A percentile compares a stretch with the other conserved stretches of the same genome.
phyloP scores from a whole-genome alignment of 2,888 invertebrate genomes.

The Aleiodes alternator region DNA sequence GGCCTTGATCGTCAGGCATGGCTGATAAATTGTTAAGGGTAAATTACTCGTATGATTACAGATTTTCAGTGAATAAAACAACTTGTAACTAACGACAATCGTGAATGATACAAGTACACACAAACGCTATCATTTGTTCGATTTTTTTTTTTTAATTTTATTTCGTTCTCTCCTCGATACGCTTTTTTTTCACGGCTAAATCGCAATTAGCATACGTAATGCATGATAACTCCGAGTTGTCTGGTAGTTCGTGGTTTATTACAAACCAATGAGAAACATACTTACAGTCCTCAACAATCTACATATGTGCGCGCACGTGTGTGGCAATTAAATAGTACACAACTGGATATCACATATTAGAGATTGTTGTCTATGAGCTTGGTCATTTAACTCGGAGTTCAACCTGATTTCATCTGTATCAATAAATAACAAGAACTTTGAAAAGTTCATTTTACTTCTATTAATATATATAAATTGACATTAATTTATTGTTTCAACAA shows the following conservation, averaged over 20 bases:
- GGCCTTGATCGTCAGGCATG: constrained; percentile 33
- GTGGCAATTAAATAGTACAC: constrained; percentile 9
- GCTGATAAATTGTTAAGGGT: constrained; percentile 20
- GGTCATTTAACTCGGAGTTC: background rate
- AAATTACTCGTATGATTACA: background rate
- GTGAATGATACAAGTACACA: constrained; percentile 31
- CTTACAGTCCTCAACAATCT: background rate
- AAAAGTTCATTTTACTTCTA: constrained; percentile 3
- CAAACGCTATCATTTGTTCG: no score
- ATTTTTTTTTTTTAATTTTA: background rate
- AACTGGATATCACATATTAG: constrained; percentile 27
- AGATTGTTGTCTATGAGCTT: constrained; percentile 36
- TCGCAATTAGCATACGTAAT: constrained; percentile 46
- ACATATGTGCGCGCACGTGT: background rate
- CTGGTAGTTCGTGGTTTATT: constrained; percentile 19
- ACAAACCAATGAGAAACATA: constrained; percentile 1
- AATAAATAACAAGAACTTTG: constrained; percentile 8
- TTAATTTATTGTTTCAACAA: constrained; percentile 21
- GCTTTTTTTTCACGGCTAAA: constrained; percentile 17
- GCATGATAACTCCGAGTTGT: constrained; percentile 21
- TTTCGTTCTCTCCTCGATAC: background rate
- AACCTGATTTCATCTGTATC: constrained; percentile 33
- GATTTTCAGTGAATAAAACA: no score
- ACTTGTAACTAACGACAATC: constrained; percentile 22
- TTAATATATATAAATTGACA: constrained; percentile 16